Conservation (phyloP, 92 coral and sea anemone species). For the Palythoa grandiflora region DNA sequence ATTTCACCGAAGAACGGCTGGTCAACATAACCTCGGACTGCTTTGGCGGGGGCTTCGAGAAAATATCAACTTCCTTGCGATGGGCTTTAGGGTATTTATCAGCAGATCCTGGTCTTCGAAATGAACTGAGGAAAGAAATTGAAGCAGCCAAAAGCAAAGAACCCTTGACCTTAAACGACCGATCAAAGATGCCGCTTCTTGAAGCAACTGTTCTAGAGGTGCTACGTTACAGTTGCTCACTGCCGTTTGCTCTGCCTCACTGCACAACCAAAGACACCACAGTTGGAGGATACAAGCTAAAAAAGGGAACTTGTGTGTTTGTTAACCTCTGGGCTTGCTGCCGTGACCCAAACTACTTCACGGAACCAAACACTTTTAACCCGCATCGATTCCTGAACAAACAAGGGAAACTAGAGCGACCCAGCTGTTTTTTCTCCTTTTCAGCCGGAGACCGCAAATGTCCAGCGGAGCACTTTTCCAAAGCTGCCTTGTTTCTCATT, state of each 20-base stretch:
- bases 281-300: constrained; percentile 80
- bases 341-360: constrained; percentile 87
- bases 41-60: constrained; percentile 96
- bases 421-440: constrained; percentile 82
- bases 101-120: constrained; percentile 80
- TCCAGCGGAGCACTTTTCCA: constrained; percentile 90
- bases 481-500: constrained; percentile 81
- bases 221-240: constrained; percentile 87
- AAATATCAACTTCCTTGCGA: constrained; percentile 76
- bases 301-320: constrained; percentile 88
- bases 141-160: constrained; percentile 72
- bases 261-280: constrained; percentile 89
- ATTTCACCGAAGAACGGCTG: constrained; percentile 85
- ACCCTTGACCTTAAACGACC: constrained; percentile 78
- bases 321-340: constrained; percentile 94
- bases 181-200: constrained; percentile 81
- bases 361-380: constrained; percentile 82
- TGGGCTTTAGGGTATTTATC: constrained; percentile 91
- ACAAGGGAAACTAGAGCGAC: constrained; percentile 72
- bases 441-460: constrained; percentile 96
- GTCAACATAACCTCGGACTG: constrained; percentile 86
- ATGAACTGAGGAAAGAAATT: constrained; percentile 77
- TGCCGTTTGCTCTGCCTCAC: constrained; percentile 97
- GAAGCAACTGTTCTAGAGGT: constrained; percentile 95
- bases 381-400: constrained; percentile 91